phyloP scores from a whole-genome alignment of 2,113 vertebrate genomes.

The Anthoscopus minutus region DNA sequence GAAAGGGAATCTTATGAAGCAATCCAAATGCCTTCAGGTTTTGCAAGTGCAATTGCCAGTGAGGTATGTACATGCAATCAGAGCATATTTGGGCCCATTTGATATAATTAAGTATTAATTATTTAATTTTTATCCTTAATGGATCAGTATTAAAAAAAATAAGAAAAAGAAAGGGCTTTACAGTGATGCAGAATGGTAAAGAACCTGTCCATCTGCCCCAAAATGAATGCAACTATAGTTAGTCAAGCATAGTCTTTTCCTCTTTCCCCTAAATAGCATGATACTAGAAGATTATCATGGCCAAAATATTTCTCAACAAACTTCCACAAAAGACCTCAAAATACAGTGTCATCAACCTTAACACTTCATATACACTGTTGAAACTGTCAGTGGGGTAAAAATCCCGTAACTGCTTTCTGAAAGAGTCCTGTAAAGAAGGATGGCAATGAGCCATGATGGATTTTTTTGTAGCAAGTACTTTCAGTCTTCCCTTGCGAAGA shows the following conservation, averaged over 20 bases:
- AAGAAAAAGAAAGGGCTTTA: not conserved
- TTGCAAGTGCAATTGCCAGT: not conserved
- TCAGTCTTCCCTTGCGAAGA: not conserved
- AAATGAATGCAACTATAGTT: not conserved
- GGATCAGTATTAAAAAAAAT: not conserved
- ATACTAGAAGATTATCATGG: not conserved
- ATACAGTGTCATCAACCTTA: not conserved
- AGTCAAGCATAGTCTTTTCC: not conserved
- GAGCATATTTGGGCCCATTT: not conserved
- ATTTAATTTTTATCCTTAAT: not conserved
- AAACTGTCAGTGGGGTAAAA: not conserved
- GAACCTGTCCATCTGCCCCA: not conserved
- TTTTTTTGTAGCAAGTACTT: not conserved
- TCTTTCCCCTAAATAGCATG: not conserved
- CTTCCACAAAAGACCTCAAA: not conserved
- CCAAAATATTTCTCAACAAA: not conserved
- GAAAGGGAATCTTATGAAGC: not conserved
- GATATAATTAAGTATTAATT: conserved; percentile 4
- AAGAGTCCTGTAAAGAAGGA: not conserved
- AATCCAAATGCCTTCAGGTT: conserved; percentile 33
- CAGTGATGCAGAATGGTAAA: not conserved
- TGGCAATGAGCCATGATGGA: not conserved
- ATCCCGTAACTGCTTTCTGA: not conserved
- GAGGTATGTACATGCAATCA: not conserved
- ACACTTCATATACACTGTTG: not conserved